These are phyloP conservation scores for Apostichopus californicus DNA, from an alignment of 35 echinoderm and acorn worm species.

Conservation along the genomic window DNA sequence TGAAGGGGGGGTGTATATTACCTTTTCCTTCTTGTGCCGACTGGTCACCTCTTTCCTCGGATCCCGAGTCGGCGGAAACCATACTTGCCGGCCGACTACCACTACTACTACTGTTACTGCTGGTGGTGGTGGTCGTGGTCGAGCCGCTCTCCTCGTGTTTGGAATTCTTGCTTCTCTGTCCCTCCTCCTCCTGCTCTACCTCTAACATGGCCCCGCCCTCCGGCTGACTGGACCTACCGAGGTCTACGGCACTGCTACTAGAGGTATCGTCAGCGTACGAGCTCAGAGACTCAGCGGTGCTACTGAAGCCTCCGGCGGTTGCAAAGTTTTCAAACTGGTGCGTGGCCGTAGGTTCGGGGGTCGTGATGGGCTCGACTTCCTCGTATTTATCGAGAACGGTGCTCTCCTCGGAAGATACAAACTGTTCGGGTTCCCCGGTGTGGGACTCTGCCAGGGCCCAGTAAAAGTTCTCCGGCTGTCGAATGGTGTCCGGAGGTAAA, in stretches of 20 bases:
- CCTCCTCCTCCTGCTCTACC: neutral
- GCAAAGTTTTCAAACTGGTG: neutral
- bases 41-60: constrained; percentile 32
- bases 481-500: neutral
- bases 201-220: neutral
- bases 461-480: neutral
- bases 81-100: constrained; percentile 51
- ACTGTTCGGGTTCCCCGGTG: neutral
- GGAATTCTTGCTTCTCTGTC: neutral
- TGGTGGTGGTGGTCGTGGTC: neutral
- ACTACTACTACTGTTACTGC: constrained; percentile 22
- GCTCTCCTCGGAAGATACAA: neutral
- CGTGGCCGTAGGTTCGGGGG: neutral
- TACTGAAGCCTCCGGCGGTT: constrained; percentile 14
- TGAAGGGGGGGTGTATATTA: neutral
- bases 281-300: constrained; percentile 31
- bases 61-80: constrained; percentile 37
- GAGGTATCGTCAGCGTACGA: neutral
- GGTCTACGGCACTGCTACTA: neutral
- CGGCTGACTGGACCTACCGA: neutral
- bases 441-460: constrained; percentile 22
- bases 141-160: constrained; percentile 28
- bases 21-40: constrained; percentile 39
- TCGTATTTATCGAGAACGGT: constrained; percentile 27
- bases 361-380: neutral